A percentile compares a stretch with the other conserved stretches of the same genome.
Evolutionary conservation across 2,797 vertebrate species (phyloP).

Genomic region (Melanogrammus aeglefinus): DNA sequence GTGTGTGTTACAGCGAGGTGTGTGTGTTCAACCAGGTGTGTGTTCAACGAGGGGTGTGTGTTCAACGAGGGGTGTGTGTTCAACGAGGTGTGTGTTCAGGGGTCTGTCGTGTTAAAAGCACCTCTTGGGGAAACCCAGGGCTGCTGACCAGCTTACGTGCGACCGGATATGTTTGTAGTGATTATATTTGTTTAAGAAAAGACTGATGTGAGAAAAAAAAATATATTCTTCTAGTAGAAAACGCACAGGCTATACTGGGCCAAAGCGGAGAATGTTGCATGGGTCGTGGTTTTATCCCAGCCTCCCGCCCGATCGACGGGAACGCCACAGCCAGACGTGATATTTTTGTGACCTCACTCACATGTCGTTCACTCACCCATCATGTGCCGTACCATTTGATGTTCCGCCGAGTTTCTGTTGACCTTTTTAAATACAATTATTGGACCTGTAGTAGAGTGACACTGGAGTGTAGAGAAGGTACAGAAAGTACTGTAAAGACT

Average conservation of each 20-base stretch:
- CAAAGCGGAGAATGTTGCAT: slow-evolving; percentile 32
- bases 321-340: not conserved
- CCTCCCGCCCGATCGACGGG: slow-evolving; percentile 21
- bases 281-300: slow-evolving; percentile 20
- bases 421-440: slow-evolving; percentile 1
- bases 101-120: not conserved
- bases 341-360: not conserved
- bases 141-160: slow-evolving; percentile 29
- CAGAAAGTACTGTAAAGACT: too few species aligned
- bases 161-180: slow-evolving; percentile 20
- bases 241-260: slow-evolving; percentile 47
- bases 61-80: not conserved
- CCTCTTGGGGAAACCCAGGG: slow-evolving; percentile 25
- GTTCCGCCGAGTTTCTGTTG: not conserved
- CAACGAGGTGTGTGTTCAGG: slow-evolving; percentile 1
- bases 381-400: not conserved
- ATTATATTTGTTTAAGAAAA: slow-evolving; percentile 11
- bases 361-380: not conserved
- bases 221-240: not conserved
- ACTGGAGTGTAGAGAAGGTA: not conserved
- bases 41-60: not conserved
- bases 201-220: slow-evolving; percentile 11
- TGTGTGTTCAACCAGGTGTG: not conserved
- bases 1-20: not conserved
- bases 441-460: slow-evolving; percentile 6